These are phyloP conservation scores for Tragelaphus scriptus DNA, from an alignment of 2,113 vertebrate species.

Conservation along the genomic window DNA sequence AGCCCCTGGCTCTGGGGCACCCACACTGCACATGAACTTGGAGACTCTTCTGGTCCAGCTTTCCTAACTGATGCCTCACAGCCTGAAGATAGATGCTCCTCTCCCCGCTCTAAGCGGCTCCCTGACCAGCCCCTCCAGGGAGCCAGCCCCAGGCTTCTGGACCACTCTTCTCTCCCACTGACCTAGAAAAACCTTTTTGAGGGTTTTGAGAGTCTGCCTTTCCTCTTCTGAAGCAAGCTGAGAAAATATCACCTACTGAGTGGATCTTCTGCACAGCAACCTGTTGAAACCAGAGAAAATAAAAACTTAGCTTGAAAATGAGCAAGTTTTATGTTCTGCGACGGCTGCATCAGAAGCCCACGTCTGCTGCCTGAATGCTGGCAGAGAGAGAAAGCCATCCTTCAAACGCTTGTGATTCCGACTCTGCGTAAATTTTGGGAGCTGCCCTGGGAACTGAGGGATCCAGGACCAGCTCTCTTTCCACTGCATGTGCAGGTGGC, in stretches of 20 bases:
- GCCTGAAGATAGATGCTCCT: accelerated
- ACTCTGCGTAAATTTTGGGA: conserved; percentile 33
- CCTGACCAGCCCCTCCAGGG: neutral
- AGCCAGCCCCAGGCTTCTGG: neutral
- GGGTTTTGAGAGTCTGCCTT: neutral
- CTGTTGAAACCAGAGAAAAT: conserved; percentile 35
- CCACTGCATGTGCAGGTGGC: neutral
- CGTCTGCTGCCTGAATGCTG: neutral
- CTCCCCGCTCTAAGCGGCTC: accelerated
- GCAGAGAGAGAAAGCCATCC: neutral
- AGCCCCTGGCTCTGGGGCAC: too few species aligned
- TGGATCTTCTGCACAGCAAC: neutral
- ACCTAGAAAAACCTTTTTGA: neutral
- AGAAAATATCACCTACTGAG: neutral
- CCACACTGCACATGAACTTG: neutral
- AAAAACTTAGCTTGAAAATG: conserved; percentile 34
- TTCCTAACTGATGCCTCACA: neutral
- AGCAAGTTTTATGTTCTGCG: neutral
- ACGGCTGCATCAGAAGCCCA: neutral
- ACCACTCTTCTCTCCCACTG: neutral
- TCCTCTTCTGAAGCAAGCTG: neutral
- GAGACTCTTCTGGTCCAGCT: neutral
- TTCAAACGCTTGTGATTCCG: neutral
- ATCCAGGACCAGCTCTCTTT: neutral
- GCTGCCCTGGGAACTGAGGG: neutral